phyloP scores from a whole-genome alignment of 2,113 vertebrate species.

The Crotalus horridus region DNA sequence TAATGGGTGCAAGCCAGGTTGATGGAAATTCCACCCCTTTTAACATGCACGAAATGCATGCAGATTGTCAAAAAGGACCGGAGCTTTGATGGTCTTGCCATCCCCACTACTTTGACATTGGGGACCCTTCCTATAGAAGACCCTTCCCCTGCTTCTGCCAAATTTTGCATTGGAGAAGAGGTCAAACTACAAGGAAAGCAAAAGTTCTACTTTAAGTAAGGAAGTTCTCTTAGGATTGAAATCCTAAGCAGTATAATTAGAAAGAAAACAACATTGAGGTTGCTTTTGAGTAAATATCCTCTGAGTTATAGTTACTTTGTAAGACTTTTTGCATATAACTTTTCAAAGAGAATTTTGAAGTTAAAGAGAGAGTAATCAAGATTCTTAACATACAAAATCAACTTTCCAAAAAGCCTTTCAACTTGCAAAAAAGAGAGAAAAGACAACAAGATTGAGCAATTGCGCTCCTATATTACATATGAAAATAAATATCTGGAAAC shows the following conservation, averaged over 20 bases:
- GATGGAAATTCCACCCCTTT: background rate
- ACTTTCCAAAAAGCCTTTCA: constrained; percentile 5
- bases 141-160: background rate
- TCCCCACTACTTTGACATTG: background rate
- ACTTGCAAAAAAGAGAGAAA: background rate
- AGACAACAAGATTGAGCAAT: background rate
- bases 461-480: background rate
- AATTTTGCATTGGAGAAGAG: background rate
- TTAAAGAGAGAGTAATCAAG: background rate
- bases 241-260: background rate
- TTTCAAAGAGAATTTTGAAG: background rate
- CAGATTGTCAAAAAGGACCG: background rate
- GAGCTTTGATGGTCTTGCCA: background rate
- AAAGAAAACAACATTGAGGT: background rate
- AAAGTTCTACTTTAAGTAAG: background rate
- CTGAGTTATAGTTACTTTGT: background rate
- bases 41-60: background rate
- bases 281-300: background rate
- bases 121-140: background rate
- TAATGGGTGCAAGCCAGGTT: background rate
- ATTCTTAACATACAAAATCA: background rate
- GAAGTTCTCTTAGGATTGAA: background rate
- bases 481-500: background rate
- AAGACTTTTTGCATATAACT: background rate
- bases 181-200: too few relatives aligned